Conservation (phyloP, 2,797 vertebrate genomes). For the Falco berigora region DNA sequence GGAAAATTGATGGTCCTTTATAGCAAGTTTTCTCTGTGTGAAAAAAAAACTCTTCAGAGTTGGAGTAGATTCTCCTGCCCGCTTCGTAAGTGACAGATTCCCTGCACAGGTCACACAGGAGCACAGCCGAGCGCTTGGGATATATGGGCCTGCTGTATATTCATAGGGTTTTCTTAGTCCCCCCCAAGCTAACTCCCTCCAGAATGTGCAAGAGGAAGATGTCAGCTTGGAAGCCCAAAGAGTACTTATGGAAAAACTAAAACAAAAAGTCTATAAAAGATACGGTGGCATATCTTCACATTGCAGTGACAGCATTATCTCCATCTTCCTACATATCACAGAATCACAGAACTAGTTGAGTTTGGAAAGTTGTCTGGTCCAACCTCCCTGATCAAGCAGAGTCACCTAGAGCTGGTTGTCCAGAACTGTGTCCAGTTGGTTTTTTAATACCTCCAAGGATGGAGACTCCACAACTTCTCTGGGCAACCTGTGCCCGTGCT, state of each 20-base stretch:
- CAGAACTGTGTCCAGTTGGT: neutral
- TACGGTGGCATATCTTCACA: rapidly evolving
- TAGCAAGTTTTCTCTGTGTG: neutral
- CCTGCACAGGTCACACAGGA: neutral
- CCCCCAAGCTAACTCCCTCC: neutral
- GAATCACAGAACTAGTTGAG: neutral
- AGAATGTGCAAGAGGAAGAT: neutral
- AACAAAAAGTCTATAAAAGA: neutral
- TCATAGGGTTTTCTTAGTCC: neutral
- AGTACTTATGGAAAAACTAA: neutral
- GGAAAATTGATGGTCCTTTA: neutral
- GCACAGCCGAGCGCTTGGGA: neutral
- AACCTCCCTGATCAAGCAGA: neutral
- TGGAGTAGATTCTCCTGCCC: neutral
- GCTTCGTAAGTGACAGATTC: neutral
- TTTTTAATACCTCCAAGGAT: neutral
- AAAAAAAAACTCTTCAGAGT: neutral
- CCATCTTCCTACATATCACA: neutral
- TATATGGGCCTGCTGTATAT: neutral
- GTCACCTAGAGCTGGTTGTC: neutral
- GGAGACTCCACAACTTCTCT: neutral
- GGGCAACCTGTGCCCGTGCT: neutral
- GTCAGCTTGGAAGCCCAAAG: neutral
- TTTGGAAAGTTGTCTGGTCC: neutral
- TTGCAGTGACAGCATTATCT: neutral